Base-by-base conservation (phyloP, 2,888 invertebrate genomes). In the Troglohyphantes excavatus region DNA sequence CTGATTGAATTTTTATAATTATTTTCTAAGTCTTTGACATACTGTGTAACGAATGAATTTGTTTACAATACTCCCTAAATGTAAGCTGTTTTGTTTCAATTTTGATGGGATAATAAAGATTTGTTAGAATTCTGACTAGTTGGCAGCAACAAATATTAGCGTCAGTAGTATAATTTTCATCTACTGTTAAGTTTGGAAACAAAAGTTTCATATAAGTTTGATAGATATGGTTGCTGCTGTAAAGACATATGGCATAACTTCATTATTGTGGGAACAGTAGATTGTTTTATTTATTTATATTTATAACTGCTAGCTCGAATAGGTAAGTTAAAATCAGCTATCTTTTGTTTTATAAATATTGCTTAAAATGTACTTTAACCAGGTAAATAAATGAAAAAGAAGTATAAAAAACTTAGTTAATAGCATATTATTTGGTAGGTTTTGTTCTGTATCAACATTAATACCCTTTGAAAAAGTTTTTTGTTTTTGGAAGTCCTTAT, bases 101-200 rank as follows among this genome's bases (percentile, higher is more conserved):
- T 39, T 13, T 65, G n/a, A n/a, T 39, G 7, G 9, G 17, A 43
- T 23, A 17, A 43, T 7, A 39, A 21, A 27, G 19, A 11, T 26
- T 26, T 65, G 26, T 75, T 33, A 17, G 13, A 65, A 43, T 33
- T 75, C 33, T 33, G 19, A n/a, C 27, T n/a, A 29, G 27, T 72
- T 82, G 82, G 72, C 82, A 82, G 68, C 27, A 70, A 82, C 53
- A 63, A 82, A 79, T 65, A 33, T 79, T 46, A 82, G 72, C 82
- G 82, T 72, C 72, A 72, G 53, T 82, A 23, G 59, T n/a, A 43
- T 53, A 53, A n/a, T 53, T n/a, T 53, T 53, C 53, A n/a, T 53
- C n/a, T 5, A 53, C 13, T 53, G 0, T 53, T n/a, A 53, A 53
- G 17, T 13, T 53, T 53, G 53, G 13, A 53, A 13, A 53, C 53